Conservation (phyloP, 2,113 vertebrate species). For the Prietella phreatophila region DNA sequence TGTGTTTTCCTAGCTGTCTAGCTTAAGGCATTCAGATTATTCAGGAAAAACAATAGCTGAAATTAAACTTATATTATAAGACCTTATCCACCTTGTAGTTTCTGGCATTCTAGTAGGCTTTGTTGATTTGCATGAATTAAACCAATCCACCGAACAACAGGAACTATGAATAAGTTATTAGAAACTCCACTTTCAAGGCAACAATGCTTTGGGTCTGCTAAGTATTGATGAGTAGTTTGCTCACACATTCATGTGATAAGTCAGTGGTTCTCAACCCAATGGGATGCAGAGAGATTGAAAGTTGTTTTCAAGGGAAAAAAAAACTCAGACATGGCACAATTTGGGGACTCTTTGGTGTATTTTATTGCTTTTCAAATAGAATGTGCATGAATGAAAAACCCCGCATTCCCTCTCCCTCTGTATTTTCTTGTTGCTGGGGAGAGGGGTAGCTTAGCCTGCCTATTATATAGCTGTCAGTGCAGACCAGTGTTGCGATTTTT, state of each 20-base stretch:
- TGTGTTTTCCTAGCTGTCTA: not conserved
- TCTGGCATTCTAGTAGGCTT: not conserved
- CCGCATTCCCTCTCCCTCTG: too few species aligned
- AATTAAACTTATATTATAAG: not conserved
- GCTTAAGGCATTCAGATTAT: not conserved
- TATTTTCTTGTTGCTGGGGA: too few species aligned
- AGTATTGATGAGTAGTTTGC: not conserved
- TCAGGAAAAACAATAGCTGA: not conserved
- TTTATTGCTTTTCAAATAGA: too few species aligned
- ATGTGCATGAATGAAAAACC: too few species aligned
- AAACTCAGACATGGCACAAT: too few species aligned
- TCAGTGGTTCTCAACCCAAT: too few species aligned
- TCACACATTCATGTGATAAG: not conserved
- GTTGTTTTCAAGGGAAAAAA: too few species aligned
- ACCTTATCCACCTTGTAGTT: not conserved
- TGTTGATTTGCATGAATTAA: constrained; percentile 1
- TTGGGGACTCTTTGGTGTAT: too few species aligned
- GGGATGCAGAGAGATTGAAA: too few species aligned
- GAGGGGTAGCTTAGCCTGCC: too few species aligned
- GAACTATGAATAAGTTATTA: not conserved
- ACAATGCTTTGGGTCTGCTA: not conserved
- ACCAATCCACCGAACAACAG: not conserved
- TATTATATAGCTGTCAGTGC: too few species aligned
- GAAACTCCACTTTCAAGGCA: not conserved
- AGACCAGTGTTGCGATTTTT: too few species aligned